phyloP scores from a whole-genome alignment of 1,140 invertebrate genomes.

The Centruroides vittatus region DNA sequence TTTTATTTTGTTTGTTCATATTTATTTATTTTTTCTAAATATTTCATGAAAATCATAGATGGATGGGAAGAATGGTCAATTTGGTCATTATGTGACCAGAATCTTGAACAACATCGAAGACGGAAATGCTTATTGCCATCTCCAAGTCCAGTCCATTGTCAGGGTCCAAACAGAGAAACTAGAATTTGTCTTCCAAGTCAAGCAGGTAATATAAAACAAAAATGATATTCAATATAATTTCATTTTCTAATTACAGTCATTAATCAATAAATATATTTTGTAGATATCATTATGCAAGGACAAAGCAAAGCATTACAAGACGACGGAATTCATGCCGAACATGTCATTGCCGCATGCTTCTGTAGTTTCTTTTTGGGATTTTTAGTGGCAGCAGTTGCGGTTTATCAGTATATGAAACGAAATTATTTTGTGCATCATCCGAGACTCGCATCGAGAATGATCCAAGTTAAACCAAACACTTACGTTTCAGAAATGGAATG shows the following conservation, averaged over 20 bases:
- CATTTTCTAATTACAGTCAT: neutral
- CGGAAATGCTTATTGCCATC: constrained; percentile 39
- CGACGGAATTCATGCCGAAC: constrained; percentile 30
- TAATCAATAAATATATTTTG: neutral
- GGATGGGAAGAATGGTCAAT: constrained; percentile 17
- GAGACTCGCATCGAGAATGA: constrained; percentile 1
- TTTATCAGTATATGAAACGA: constrained; percentile 29
- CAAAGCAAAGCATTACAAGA: neutral
- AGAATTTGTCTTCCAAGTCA: constrained; percentile 38
- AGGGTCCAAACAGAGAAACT: constrained; percentile 45
- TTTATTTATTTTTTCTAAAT: neutral
- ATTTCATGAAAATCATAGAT: constrained; percentile 1
- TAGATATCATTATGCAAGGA: constrained; percentile 5
- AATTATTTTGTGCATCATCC: neutral
- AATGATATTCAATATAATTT: neutral
- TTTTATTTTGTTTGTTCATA: neutral
- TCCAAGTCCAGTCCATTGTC: constrained; percentile 41
- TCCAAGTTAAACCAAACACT: constrained; percentile 17
- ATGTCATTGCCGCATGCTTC: constrained; percentile 38
- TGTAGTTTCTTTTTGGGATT: constrained; percentile 34
- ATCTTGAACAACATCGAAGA: constrained; percentile 46
- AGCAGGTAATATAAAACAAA: neutral
- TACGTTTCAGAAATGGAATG: constrained; percentile 12
- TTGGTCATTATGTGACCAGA: constrained; percentile 16
- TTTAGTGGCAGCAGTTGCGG: constrained; percentile 26